Evolutionary conservation across 2,797 vertebrate genomes (phyloP), one percentile per base, ranked within the genome.

Genomic region (Peromyscus aztecus): DNA sequence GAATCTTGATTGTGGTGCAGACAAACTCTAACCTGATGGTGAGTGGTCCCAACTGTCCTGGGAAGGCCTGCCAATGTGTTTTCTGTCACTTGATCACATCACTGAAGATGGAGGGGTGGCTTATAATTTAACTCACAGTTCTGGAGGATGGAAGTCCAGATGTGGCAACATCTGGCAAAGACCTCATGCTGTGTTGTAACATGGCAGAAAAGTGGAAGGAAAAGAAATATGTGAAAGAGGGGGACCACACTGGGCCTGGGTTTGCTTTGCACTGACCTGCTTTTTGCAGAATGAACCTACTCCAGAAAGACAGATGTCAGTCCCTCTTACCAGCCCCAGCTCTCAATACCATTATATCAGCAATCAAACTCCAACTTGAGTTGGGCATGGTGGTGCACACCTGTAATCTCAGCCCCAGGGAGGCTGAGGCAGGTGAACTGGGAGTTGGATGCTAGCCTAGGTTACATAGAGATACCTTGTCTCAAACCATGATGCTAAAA

Each of bases 1-100:
- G 34, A 31, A 6, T 37, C 34, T 4, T 0, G 10, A 43, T 0
- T 43, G 8, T 29, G 43, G 40, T 3, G 17, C 2, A 90, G 46
- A 49, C 77, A 59, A 43, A 59, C 37, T 6, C 23, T 19, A 24
- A 14, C 9, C 31, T 16, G 11, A 8, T 4, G 13, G n/a, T 57
- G 5, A 40, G 6, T 43, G 55, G 23, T 78, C 77, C 46, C 21
- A 1, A 11, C 0, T 0, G 12, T 40, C 59, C 67, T 46, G 37
- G 13, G 81, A 86, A 78, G 52, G 55, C 37, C 27, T 34, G 24
- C n/a, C 13, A 29, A 65, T 46, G 6, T 52, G 63, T 55, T 59
- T 75, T 43, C 52, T 46, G 37, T 63, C 27, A 29, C 59, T 88
- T 31, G 75, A 34, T 13, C 52, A 23, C 5, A 31, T 9, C 29